phyloP scores from a whole-genome alignment of 37 sponge, comb jelly and placozoan species.

The Theonella swinhoei region DNA sequence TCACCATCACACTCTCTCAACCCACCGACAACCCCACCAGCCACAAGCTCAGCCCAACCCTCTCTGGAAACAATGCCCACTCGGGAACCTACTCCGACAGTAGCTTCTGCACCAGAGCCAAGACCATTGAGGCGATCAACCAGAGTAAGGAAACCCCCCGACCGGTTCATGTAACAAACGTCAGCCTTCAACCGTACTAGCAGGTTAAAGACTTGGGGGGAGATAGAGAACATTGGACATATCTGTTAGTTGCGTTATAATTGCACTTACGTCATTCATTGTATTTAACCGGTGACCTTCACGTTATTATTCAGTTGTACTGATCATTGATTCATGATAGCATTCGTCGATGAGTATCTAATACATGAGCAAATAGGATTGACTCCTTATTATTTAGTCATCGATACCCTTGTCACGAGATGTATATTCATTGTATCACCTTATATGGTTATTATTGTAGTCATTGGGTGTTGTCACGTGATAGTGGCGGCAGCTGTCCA shows the following conservation, averaged over 20 bases:
- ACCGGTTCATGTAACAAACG: neutral
- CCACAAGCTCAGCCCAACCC: neutral
- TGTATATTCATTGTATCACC: no score
- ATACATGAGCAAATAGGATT: slow-evolving; percentile 30
- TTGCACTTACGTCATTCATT: neutral
- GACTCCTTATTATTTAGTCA: slow-evolving; percentile 38
- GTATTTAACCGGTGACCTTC: no score
- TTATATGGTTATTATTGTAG: no score
- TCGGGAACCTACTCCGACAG: neutral
- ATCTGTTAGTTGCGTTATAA: neutral
- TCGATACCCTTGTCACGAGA: no score
- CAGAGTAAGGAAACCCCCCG: slow-evolving; percentile 1
- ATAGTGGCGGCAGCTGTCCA: no score
- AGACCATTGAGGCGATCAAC: neutral
- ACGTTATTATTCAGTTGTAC: slow-evolving; percentile 11
- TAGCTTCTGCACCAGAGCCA: neutral
- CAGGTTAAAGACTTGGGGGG: slow-evolving; percentile 26
- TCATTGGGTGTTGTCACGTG: no score
- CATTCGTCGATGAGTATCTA: neutral
- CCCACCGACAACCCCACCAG: neutral
- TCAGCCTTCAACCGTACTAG: neutral
- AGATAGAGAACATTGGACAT: slow-evolving; percentile 33
- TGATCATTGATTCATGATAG: slow-evolving; percentile 29
- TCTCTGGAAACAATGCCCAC: neutral
- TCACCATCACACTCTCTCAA: neutral